These are phyloP conservation scores for Clarias fuscus DNA, from an alignment of 2,797 vertebrate genomes.

Conservation along the genomic window DNA sequence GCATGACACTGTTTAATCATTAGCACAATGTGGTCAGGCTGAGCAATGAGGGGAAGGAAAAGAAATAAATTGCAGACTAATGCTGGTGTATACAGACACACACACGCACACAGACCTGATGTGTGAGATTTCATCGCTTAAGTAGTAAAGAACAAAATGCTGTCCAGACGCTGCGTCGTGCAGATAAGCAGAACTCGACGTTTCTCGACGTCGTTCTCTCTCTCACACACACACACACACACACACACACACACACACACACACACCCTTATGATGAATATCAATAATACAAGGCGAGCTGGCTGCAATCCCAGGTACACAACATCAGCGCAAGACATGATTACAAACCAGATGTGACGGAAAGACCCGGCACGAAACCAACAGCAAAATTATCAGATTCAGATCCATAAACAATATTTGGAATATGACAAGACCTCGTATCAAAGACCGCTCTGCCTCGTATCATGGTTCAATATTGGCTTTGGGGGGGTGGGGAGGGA, in stretches of 20 bases:
- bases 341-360: constrained; percentile 36
- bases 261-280: constrained; percentile 29
- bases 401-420: constrained; percentile 19
- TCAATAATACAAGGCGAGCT: constrained; percentile 31
- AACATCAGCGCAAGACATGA: constrained; percentile 27
- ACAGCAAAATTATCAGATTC: constrained; percentile 18
- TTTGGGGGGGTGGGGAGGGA: neutral
- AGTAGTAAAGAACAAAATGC: neutral
- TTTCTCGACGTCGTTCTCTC: neutral
- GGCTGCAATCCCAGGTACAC: constrained; percentile 36
- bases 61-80: constrained; percentile 44
- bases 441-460: neutral
- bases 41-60: constrained; percentile 44
- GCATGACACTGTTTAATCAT: constrained; percentile 60
- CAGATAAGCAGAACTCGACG: neutral
- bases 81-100: neutral
- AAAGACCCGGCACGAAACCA: neutral
- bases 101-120: neutral
- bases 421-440: neutral
- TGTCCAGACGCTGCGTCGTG: neutral
- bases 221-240: constrained; percentile 12
- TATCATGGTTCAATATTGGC: neutral
- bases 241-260: constrained; percentile 4
- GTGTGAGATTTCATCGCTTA: neutral
- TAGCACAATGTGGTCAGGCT: constrained; percentile 51